Percentiles rank a stretch among this genome's conserved stretches.
Conservation (phyloP, 2,888 invertebrate species). For the Tipula confusa region DNA sequence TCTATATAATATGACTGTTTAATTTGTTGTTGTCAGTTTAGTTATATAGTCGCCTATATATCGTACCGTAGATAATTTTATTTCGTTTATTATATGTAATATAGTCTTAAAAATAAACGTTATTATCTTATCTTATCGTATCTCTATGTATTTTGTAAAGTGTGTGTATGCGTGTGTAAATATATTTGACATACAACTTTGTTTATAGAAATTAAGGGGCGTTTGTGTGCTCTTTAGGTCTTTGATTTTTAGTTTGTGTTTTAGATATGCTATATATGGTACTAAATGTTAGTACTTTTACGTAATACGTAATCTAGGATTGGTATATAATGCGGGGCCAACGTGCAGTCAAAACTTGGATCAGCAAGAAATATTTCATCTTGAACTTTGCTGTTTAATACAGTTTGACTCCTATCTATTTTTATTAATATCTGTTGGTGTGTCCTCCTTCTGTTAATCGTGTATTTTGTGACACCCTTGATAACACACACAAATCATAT, state of each 20-base stretch:
- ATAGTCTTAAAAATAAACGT: neutral
- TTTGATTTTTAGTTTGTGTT: neutral
- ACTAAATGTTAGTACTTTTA: no score
- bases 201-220: neutral
- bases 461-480: no score
- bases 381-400: no score
- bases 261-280: no score
- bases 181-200: neutral
- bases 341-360: no score
- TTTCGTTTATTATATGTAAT: neutral
- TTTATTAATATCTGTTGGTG: no score
- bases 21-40: neutral
- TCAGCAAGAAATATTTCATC: no score
- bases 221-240: neutral
- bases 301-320: no score
- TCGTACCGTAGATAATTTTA: neutral
- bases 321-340: no score
- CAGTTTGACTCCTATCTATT: no score
- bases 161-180: neutral
- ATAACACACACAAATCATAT: no score
- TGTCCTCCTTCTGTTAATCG: no score
- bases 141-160: neutral
- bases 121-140: slow-evolving; percentile 15
- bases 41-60: neutral
- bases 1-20: neutral